These are phyloP conservation scores for Cyprinodon brontotheroides DNA, from an alignment of 2,113 vertebrate genomes.

Conservation along the genomic window DNA sequence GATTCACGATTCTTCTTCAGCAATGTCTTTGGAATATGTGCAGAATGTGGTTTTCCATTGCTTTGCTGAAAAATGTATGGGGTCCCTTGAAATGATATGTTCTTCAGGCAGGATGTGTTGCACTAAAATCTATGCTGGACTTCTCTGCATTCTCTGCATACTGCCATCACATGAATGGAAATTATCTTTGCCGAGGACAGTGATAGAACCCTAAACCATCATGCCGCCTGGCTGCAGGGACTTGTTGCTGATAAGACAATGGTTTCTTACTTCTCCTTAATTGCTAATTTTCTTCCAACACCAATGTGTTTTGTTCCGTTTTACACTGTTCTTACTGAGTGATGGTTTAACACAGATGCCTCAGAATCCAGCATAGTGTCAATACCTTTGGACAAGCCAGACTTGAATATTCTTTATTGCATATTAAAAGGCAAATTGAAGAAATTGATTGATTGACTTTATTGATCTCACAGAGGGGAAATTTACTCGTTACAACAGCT, in stretches of 20 bases:
- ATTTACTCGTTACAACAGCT: too few species aligned
- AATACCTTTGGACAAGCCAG: neutral
- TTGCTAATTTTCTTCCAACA: too few species aligned
- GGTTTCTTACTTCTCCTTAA: too few species aligned
- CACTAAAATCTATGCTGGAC: neutral
- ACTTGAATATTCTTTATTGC: too few species aligned
- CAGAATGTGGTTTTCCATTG: neutral
- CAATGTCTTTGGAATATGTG: neutral
- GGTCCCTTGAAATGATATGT: neutral
- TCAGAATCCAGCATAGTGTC: neutral
- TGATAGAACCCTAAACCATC: neutral
- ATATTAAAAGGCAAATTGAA: too few species aligned
- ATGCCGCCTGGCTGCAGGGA: too few species aligned
- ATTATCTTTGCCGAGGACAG: neutral
- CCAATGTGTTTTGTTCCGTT: too few species aligned
- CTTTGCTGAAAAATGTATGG: neutral
- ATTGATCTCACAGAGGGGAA: too few species aligned
- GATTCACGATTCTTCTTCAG: neutral
- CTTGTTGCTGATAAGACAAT: too few species aligned
- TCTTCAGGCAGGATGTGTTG: neutral
- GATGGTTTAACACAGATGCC: neutral
- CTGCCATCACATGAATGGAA: neutral
- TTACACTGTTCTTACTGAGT: too few species aligned
- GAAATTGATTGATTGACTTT: too few species aligned
- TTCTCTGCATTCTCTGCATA: neutral